Conservation (phyloP, 1,140 invertebrate species). For the Leptopilina boulardi region DNA sequence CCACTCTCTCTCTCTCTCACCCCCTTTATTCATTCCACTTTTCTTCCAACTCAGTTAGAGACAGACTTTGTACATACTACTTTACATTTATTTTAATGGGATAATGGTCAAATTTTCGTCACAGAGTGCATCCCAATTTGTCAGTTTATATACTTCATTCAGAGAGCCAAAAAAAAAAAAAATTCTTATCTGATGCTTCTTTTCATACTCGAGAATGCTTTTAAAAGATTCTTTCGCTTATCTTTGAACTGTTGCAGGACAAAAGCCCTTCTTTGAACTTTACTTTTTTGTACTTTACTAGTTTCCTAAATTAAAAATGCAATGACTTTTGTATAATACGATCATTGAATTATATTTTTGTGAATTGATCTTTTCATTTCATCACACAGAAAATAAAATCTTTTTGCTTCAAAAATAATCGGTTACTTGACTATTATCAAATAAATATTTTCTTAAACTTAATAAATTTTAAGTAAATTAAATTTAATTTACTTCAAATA, state of each 20-base stretch:
- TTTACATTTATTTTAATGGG: constrained; percentile 69
- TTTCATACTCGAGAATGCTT: constrained; percentile 31
- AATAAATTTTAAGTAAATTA: no score
- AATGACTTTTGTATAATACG: no score
- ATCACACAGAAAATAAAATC: no score
- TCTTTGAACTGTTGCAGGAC: neutral
- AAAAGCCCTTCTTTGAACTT: neutral
- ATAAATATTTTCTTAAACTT: no score
- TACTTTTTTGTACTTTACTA: neutral
- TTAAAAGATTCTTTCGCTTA: neutral
- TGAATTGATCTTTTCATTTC: no score
- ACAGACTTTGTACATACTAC: constrained; percentile 41
- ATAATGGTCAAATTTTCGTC: constrained; percentile 50
- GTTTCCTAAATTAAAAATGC: neutral
- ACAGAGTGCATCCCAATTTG: constrained; percentile 11
- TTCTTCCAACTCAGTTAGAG: neutral
- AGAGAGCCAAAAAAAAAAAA: neutral
- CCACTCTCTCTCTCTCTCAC: constrained; percentile 35
- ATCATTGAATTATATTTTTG: neutral
- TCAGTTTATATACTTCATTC: neutral
- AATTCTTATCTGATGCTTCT: constrained; percentile 16
- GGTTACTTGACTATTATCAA: no score
- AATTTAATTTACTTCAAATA: no score
- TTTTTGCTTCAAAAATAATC: no score
- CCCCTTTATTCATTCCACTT: neutral